phyloP scores from a whole-genome alignment of 2,797 vertebrate species.

The Hoplostethus mediterraneus region DNA sequence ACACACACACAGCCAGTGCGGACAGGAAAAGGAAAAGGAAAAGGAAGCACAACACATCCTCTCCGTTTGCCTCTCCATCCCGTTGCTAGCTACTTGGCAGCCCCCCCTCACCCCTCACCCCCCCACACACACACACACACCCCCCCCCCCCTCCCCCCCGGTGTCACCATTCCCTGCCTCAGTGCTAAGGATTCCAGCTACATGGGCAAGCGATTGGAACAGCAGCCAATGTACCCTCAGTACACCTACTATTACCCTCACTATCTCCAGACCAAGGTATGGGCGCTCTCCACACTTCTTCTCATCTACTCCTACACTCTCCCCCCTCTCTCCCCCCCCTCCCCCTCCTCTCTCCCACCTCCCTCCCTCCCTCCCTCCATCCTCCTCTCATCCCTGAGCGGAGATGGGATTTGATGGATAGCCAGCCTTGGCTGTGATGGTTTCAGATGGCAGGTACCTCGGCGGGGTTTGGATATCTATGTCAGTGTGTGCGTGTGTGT shows the following conservation, averaged over 20 bases:
- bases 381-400: constrained; percentile 63
- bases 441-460: constrained; percentile 69
- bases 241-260: constrained; percentile 99
- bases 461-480: constrained; percentile 66
- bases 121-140: too few relatives aligned
- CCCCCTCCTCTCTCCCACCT: constrained; percentile 7
- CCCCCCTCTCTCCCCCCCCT: background rate
- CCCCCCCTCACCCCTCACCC: constrained; percentile 43
- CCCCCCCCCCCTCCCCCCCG: constrained; percentile 45
- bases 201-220: constrained; percentile 99
- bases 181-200: constrained; percentile 96
- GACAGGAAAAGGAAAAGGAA: constrained; percentile 61
- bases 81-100: constrained; percentile 68
- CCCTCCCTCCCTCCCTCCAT: constrained; percentile 7
- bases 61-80: constrained; percentile 55
- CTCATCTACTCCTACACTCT: constrained; percentile 53
- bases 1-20: constrained; percentile 55
- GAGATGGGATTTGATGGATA: constrained; percentile 74
- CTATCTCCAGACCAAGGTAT: constrained; percentile 98
- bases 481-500: constrained; percentile 25
- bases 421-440: constrained; percentile 72
- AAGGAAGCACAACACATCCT: constrained; percentile 58
- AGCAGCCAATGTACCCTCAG: constrained; percentile 99
- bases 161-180: constrained; percentile 88
- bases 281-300: constrained; percentile 54